These are phyloP conservation scores for Oligia latruncula DNA, from an alignment of 2,888 invertebrate genomes.

Conservation along the genomic window DNA sequence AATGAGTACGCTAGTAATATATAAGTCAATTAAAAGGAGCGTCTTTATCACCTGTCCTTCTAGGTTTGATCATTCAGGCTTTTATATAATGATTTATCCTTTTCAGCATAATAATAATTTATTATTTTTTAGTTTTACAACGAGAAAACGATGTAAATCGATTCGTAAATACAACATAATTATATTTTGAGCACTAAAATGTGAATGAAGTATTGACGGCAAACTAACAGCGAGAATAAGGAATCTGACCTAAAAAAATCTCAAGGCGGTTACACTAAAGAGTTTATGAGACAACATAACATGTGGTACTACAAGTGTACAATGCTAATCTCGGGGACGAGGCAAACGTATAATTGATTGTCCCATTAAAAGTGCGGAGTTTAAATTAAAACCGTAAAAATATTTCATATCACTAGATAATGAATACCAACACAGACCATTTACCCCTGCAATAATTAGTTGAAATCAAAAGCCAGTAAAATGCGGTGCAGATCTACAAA, in stretches of 20 bases:
- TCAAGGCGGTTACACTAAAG: too few relatives aligned
- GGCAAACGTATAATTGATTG: not conserved
- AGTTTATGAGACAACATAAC: too few relatives aligned
- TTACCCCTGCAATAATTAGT: conserved; percentile 74
- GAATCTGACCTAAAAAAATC: too few relatives aligned
- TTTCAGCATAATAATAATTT: not conserved
- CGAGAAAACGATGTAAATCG: too few relatives aligned
- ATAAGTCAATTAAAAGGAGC: too few relatives aligned
- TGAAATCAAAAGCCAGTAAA: conserved; percentile 73
- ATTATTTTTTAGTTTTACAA: too few relatives aligned
- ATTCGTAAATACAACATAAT: too few relatives aligned
- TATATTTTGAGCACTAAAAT: too few relatives aligned
- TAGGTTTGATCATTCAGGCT: not conserved
- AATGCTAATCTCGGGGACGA: too few relatives aligned
- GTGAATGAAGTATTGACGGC: too few relatives aligned
- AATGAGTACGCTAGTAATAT: not conserved
- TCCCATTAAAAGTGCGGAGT: not conserved
- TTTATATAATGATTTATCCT: not conserved
- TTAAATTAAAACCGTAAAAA: conserved; percentile 3
- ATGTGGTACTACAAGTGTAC: too few relatives aligned
- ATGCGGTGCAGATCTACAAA: conserved; percentile 71
- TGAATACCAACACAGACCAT: conserved; percentile 61
- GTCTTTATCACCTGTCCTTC: not conserved
- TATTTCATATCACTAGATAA: not conserved
- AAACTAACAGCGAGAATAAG: too few relatives aligned